phyloP scores from a whole-genome alignment of 1,140 invertebrate species.

The Drosophila repletoides region DNA sequence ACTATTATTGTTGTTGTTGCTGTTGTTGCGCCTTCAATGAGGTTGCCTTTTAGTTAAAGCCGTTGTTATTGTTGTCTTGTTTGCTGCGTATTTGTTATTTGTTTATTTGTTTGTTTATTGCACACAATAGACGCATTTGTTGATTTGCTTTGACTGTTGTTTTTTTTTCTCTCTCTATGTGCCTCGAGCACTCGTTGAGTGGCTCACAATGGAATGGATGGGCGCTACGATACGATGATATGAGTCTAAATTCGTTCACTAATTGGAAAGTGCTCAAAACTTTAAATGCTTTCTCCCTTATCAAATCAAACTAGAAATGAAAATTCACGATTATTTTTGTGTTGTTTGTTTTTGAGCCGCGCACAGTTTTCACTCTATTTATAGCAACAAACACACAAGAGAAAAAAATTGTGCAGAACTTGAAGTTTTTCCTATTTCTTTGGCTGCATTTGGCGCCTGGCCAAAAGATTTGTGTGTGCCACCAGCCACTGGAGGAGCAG shows the following conservation, averaged over 20 bases:
- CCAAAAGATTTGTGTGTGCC: slow-evolving; percentile 56
- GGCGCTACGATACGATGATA: too few species aligned
- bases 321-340: slow-evolving; percentile 9
- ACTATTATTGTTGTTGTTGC: neutral
- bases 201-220: too few species aligned
- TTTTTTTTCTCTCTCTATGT: too few species aligned
- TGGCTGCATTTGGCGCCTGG: slow-evolving; percentile 55
- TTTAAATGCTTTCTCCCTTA: slow-evolving; percentile 24
- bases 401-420: slow-evolving; percentile 48
- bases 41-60: slow-evolving; percentile 24
- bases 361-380: slow-evolving; percentile 73
- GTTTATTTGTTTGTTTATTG: slow-evolving; percentile 41
- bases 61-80: slow-evolving; percentile 40
- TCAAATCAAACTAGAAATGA: slow-evolving; percentile 22
- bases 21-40: slow-evolving; percentile 38
- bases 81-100: too few species aligned
- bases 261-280: slow-evolving; percentile 21
- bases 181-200: too few species aligned
- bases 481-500: too few species aligned
- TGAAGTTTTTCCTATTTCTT: slow-evolving; percentile 55
- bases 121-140: slow-evolving; percentile 46
- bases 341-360: slow-evolving; percentile 38
- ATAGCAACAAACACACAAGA: slow-evolving; percentile 64
- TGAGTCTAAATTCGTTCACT: slow-evolving; percentile 18
- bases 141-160: slow-evolving; percentile 38